Conservation (phyloP, 2,888 invertebrate species). For the Tribolium freemani region DNA sequence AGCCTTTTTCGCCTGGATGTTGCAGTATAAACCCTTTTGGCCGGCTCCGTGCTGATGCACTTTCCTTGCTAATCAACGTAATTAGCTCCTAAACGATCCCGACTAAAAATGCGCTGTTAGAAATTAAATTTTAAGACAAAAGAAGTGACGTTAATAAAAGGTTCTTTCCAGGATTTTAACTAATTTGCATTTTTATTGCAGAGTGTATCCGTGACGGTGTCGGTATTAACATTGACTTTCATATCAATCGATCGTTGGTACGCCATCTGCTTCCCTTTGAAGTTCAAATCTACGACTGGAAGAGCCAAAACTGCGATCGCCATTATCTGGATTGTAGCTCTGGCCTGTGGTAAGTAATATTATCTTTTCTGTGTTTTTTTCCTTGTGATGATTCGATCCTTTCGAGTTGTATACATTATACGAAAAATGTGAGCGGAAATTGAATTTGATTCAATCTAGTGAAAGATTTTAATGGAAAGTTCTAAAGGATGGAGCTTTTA, state of each 20-base stretch:
- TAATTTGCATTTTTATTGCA: slow-evolving; percentile 70
- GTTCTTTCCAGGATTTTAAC: slow-evolving; percentile 19
- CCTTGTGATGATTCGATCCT: background rate
- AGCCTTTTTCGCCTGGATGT: too few species aligned
- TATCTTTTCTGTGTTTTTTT: background rate
- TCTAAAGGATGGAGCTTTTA: slow-evolving; percentile 1
- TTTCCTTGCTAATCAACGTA: background rate
- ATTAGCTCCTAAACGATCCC: background rate
- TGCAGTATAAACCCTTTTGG: too few species aligned
- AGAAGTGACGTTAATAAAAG: slow-evolving; percentile 7
- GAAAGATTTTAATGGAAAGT: slow-evolving; percentile 29
- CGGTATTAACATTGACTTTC: slow-evolving; percentile 90
- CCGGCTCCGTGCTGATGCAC: background rate
- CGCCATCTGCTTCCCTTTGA: slow-evolving; percentile 92
- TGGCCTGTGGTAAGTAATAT: slow-evolving; percentile 78
- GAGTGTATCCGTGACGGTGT: slow-evolving; percentile 94
- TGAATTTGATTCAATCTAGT: slow-evolving; percentile 13
- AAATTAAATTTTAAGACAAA: background rate
- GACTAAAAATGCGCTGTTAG: background rate
- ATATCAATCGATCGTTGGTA: slow-evolving; percentile 96
- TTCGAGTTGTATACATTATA: background rate
- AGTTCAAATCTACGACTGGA: slow-evolving; percentile 87
- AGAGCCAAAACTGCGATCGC: slow-evolving; percentile 86
- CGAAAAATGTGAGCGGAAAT: slow-evolving; percentile 5
- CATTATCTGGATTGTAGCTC: slow-evolving; percentile 85